Evolutionary conservation across 2,113 vertebrate species (phyloP).

Genomic region (Amazona vittata): DNA sequence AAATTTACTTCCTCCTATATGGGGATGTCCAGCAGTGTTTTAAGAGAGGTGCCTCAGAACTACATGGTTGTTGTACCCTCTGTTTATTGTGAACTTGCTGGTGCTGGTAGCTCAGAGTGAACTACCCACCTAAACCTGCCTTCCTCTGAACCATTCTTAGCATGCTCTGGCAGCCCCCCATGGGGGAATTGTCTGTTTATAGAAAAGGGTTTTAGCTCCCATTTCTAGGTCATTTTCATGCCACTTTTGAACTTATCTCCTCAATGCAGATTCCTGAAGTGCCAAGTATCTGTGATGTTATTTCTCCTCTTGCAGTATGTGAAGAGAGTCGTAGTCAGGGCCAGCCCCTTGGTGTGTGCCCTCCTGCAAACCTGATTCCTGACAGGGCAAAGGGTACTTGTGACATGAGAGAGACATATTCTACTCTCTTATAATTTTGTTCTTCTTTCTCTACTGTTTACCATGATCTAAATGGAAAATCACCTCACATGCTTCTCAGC

Average conservation of each 20-base stretch:
- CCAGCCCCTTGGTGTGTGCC: background rate
- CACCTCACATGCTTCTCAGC: background rate
- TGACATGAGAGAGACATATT: background rate
- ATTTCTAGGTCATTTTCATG: background rate
- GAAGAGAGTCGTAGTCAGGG: background rate
- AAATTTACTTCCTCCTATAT: background rate
- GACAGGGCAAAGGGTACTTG: background rate
- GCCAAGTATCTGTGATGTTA: background rate
- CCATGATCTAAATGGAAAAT: background rate
- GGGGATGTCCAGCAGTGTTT: background rate
- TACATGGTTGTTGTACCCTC: background rate
- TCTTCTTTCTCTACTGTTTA: background rate
- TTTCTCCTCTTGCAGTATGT: background rate
- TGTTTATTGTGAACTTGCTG: background rate
- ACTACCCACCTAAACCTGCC: background rate
- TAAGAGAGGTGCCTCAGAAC: background rate
- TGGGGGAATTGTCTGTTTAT: accelerated
- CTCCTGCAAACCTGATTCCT: background rate
- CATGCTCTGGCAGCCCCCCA: background rate
- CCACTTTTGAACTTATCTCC: background rate
- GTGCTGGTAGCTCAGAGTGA: background rate
- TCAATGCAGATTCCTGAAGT: background rate
- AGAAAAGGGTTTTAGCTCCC: background rate
- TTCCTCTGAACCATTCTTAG: background rate
- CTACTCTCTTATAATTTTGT: background rate